Percentiles rank a stretch among this genome's conserved stretches.
Conservation (phyloP, 2,113 vertebrate genomes). For the Odocoileus hemionus region DNA sequence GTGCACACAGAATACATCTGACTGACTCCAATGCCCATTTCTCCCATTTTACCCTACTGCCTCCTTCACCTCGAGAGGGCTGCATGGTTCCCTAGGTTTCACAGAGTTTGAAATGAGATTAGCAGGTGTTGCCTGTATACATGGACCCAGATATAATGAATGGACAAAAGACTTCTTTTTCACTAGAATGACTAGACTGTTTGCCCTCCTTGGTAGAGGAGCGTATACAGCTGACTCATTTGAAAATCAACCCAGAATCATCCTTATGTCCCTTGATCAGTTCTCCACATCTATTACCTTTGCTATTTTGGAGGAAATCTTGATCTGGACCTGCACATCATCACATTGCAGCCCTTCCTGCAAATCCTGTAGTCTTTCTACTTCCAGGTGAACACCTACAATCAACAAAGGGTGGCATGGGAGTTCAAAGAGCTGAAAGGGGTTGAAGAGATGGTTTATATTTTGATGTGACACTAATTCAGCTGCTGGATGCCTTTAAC, state of each 20-base stretch:
- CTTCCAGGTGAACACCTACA: constrained; percentile 47
- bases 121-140: not conserved
- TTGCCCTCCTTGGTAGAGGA: not conserved
- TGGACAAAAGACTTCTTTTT: not conserved
- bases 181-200: not conserved
- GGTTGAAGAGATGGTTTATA: not conserved
- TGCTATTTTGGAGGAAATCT: constrained; percentile 68
- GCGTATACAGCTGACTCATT: not conserved
- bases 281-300: constrained; percentile 51
- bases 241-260: not conserved
- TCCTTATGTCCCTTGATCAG: not conserved
- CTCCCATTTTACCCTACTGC: not conserved
- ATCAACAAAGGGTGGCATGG: not conserved
- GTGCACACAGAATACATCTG: not conserved
- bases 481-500: not conserved
- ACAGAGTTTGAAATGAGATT: not conserved
- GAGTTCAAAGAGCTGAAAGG: not conserved
- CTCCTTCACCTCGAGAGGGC: not conserved
- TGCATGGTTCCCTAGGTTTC: not conserved
- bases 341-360: constrained; percentile 46
- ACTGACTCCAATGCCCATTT: not conserved
- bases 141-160: not conserved
- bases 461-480: not conserved
- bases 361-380: constrained; percentile 44
- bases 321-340: constrained; percentile 53